A percentile compares a stretch with the other conserved stretches of the same genome.
phyloP scores from a whole-genome alignment of 2,888 invertebrate genomes.

The Lamproptera curius region DNA sequence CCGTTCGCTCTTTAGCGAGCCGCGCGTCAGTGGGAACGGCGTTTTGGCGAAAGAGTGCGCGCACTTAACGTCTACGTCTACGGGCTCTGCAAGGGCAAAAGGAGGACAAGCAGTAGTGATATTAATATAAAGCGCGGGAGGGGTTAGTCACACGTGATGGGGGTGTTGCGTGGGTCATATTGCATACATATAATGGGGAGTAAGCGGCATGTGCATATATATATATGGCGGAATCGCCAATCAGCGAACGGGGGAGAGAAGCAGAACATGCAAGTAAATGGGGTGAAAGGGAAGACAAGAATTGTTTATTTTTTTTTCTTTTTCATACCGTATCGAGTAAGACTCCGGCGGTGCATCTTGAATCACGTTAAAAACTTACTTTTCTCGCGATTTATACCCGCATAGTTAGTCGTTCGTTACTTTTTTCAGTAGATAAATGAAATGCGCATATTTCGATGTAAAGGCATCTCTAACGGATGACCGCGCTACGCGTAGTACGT shows the following conservation, averaged over 20 bases:
- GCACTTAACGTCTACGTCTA: conserved; percentile 45
- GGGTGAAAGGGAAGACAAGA: conserved; percentile 2
- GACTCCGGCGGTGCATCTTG: neutral
- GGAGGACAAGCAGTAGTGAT: conserved; percentile 51
- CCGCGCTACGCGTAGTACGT: conserved; percentile 7
- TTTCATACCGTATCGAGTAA: neutral
- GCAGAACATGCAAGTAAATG: conserved; percentile 2
- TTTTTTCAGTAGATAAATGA: conserved; percentile 46
- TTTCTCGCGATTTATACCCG: neutral
- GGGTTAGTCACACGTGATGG: conserved; percentile 29
- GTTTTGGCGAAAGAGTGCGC: conserved; percentile 56
- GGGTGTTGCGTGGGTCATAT: neutral
- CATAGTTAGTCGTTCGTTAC: neutral
- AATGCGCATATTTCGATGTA: conserved; percentile 65
- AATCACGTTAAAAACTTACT: neutral
- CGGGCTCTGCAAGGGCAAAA: conserved; percentile 67
- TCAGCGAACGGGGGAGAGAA: conserved; percentile 4
- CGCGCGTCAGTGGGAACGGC: conserved; percentile 65
- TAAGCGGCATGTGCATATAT: neutral
- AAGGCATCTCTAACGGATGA: conserved; percentile 10
- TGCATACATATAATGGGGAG: neutral
- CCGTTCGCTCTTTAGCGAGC: conserved; percentile 45
- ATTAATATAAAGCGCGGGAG: conserved; percentile 41
- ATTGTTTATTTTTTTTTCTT: conserved; percentile 7
- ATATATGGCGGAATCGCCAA: neutral